phyloP scores from a whole-genome alignment of 1,140 invertebrate genomes.

The Hylaeus volcanicus region DNA sequence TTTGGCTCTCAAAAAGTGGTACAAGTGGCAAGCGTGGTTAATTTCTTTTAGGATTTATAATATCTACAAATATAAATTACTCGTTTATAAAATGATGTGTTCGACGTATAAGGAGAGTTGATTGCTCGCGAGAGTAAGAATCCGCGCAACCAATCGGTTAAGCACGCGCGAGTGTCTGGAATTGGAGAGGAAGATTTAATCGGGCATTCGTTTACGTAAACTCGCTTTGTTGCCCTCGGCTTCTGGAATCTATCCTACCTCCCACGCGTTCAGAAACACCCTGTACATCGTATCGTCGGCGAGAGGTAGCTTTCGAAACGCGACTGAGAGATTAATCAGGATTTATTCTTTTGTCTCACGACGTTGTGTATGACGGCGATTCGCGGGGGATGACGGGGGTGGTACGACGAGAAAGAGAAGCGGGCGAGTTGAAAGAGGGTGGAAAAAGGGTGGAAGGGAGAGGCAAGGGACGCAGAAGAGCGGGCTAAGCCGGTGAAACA shows the following conservation, averaged over 20 bases:
- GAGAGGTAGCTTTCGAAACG: conserved; percentile 68
- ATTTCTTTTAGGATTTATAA: too few relatives aligned
- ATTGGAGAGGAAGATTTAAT: background rate
- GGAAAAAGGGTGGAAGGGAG: background rate
- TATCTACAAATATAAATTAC: too few relatives aligned
- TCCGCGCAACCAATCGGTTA: too few relatives aligned
- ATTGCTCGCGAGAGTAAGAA: too few relatives aligned
- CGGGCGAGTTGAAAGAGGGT: background rate
- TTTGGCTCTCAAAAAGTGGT: too few relatives aligned
- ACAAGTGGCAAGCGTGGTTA: too few relatives aligned
- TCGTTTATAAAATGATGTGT: too few relatives aligned
- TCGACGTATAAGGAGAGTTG: too few relatives aligned
- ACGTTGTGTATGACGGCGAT: conserved; percentile 52
- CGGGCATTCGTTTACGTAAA: background rate
- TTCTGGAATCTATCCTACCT: background rate
- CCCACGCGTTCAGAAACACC: conserved; percentile 14
- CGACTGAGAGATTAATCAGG: conserved; percentile 79
- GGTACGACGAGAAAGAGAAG: conserved; percentile 16
- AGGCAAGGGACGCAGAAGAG: conserved; percentile 45
- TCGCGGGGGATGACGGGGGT: conserved; percentile 18
- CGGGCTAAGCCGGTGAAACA: conserved; percentile 77
- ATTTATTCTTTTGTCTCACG: conserved; percentile 79
- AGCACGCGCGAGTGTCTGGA: too few relatives aligned
- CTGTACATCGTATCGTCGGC: conserved; percentile 39
- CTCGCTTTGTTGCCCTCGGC: background rate